Conservation (phyloP, 2,888 invertebrate genomes). For the Lordiphosa fenestrarum region DNA sequence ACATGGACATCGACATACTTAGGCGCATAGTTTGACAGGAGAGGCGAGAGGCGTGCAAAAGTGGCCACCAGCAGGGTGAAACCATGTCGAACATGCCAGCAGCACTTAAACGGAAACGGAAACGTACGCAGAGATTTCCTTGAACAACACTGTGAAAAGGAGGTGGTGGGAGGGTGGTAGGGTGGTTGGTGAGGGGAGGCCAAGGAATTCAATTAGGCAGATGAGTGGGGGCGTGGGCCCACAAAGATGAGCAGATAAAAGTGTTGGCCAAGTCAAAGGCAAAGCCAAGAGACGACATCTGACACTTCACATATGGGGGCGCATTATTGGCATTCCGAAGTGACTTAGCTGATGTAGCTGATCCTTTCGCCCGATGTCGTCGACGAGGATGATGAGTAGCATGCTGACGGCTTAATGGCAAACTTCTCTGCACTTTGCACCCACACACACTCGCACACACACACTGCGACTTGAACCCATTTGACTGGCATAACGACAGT, state of each 20-base stretch:
- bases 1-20: conserved; percentile 65
- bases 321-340: conserved; percentile 42
- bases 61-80: conserved; percentile 39
- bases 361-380: conserved; percentile 52
- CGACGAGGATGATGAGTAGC: conserved; percentile 29
- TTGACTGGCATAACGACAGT: conserved; percentile 50
- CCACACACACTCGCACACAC: conserved; percentile 31
- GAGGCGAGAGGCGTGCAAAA: conserved; percentile 43
- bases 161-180: neutral
- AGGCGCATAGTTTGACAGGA: conserved; percentile 57
- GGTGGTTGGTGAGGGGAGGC: too few relatives aligned
- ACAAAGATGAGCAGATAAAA: conserved; percentile 51
- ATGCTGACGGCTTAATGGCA: conserved; percentile 52
- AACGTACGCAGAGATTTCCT: conserved; percentile 65
- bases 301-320: conserved; percentile 66
- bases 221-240: conserved; percentile 45
- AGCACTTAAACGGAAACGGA: conserved; percentile 64
- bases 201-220: conserved; percentile 74
- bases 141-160: conserved; percentile 37
- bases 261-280: conserved; percentile 65
- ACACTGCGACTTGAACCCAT: conserved; percentile 21
- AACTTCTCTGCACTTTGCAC: conserved; percentile 57
- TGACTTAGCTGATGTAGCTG: conserved; percentile 64
- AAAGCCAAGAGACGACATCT: conserved; percentile 59
- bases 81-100: conserved; percentile 50